Conservation (phyloP, 2,797 vertebrate species). For the Orientallactaga sibirica region DNA sequence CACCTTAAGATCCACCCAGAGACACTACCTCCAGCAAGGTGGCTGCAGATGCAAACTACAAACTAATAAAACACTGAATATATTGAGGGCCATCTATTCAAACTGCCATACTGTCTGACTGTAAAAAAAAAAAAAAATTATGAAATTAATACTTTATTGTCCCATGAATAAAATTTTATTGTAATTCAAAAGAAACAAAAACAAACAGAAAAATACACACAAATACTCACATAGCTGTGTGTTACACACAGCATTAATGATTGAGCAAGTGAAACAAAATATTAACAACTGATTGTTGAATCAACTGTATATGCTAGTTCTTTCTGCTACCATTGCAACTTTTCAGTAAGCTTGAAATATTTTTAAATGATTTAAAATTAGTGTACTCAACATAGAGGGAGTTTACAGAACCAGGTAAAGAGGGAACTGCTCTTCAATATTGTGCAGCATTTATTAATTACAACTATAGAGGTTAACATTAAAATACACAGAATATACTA, state of each 20-base stretch:
- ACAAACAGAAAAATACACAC: background rate
- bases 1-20: too few relatives aligned
- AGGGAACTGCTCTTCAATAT: background rate
- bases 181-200: too few relatives aligned
- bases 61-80: too few relatives aligned
- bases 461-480: background rate
- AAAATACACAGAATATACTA: slow-evolving; percentile 29
- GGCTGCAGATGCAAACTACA: too few relatives aligned
- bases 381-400: background rate
- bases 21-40: too few relatives aligned
- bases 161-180: too few relatives aligned
- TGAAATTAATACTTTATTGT: too few relatives aligned
- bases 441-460: slow-evolving; percentile 1
- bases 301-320: background rate
- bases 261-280: background rate
- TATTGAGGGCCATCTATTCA: too few relatives aligned
- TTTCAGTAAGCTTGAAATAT: background rate
- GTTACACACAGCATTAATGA: background rate
- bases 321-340: background rate
- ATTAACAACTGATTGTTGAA: background rate
- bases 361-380: slow-evolving; percentile 40
- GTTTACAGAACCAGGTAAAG: background rate
- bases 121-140: too few relatives aligned
- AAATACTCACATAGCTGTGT: background rate
- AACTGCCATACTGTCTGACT: too few relatives aligned